Evolutionary conservation across 2,113 vertebrate genomes (phyloP).

Genomic region (Megaceryle torquata): DNA sequence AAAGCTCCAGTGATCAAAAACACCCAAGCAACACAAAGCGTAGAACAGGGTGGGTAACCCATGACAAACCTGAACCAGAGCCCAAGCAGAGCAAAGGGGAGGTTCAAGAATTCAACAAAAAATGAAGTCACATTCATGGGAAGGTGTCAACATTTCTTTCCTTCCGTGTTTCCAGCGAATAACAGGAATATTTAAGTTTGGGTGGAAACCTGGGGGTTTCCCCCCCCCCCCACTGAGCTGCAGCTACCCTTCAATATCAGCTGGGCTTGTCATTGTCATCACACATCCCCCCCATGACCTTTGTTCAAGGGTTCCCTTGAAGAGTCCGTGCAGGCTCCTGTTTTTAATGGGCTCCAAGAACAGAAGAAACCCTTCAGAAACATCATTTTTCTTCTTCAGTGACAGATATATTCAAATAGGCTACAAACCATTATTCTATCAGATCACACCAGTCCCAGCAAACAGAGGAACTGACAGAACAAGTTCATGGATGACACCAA

Average conservation of each 20-base stretch:
- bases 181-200: not conserved
- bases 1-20: not conserved
- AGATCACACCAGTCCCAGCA: not conserved
- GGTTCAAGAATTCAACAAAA: not conserved
- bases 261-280: too few species aligned
- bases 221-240: not conserved
- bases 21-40: not conserved
- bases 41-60: not conserved
- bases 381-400: not conserved
- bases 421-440: not conserved
- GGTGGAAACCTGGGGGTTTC: too few species aligned
- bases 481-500: too few species aligned
- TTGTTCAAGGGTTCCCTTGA: not conserved
- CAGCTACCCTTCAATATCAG: not conserved
- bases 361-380: not conserved
- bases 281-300: not conserved
- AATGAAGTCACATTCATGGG: not conserved
- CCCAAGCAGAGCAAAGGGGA: not conserved
- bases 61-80: not conserved
- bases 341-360: not conserved
- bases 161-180: not conserved
- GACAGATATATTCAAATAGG: not conserved
- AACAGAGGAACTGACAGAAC: not conserved
- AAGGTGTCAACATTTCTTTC: not conserved
- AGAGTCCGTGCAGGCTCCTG: accelerated